These are phyloP conservation scores for Bacillus rossius DNA, from an alignment of 1,140 invertebrate species.

Conservation along the genomic window DNA sequence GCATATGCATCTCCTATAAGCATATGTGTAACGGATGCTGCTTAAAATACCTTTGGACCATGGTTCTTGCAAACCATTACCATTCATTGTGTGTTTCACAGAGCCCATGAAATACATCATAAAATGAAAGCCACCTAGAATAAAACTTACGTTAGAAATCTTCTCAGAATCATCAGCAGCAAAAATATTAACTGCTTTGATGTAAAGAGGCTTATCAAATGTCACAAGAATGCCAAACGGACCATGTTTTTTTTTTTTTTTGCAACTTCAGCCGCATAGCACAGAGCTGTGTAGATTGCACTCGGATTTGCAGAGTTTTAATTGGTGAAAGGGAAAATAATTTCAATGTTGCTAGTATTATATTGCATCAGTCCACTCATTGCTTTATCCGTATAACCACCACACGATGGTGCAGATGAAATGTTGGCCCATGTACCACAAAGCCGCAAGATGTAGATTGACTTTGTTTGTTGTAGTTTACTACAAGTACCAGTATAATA, in stretches of 20 bases:
- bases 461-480: neutral
- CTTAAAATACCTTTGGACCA: slow-evolving; percentile 29
- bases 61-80: slow-evolving; percentile 36
- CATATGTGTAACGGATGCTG: slow-evolving; percentile 33
- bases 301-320: slow-evolving; percentile 14
- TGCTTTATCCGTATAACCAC: slow-evolving; percentile 26
- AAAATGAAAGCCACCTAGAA: slow-evolving; percentile 34
- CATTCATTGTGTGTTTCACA: slow-evolving; percentile 36
- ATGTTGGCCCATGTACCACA: slow-evolving; percentile 22
- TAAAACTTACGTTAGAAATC: slow-evolving; percentile 17
- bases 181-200: slow-evolving; percentile 42
- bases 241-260: slow-evolving; percentile 9
- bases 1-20: slow-evolving; percentile 38
- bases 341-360: slow-evolving; percentile 7
- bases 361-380: slow-evolving; percentile 20
- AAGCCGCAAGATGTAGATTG: slow-evolving; percentile 4
- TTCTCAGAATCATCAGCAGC: slow-evolving; percentile 2
- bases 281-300: slow-evolving; percentile 23
- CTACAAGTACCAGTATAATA: neutral
- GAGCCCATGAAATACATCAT: slow-evolving; percentile 39
- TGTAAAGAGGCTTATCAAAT: slow-evolving; percentile 32
- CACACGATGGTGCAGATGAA: slow-evolving; percentile 24
- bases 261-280: too few relatives aligned
- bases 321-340: slow-evolving; percentile 24
- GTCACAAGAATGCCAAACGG: slow-evolving; percentile 23